Evolutionary conservation across 2,888 invertebrate genomes (phyloP), one percentile per base, ranked within the genome.

Genomic region (Drosophila birchii): DNA sequence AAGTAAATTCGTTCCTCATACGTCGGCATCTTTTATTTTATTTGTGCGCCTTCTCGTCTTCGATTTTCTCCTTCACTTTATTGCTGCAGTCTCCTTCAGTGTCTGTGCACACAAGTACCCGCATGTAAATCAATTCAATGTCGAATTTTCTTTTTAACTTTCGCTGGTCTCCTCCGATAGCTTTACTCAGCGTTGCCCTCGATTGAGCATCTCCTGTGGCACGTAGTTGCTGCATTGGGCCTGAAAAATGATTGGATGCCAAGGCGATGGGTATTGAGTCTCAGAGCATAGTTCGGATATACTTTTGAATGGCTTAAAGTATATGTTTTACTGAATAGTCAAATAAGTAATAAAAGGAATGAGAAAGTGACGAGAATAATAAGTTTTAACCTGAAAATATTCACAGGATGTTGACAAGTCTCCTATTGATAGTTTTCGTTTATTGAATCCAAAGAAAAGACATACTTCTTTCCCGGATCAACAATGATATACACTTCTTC

Each of bases 101-200:
- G 20, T 23, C 55, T 56, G 41, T 16, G n/a, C 34, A 14, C 38
- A 66, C 77, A 70, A 73, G 69, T 54, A 77, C 71, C 32, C 53
- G 67, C 57, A 76, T 80, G 81, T 70, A 80, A 80, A 80, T 81
- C 79, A 76, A 78, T 78, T 81, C 79, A 70, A 75, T 26, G 45
- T 49, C 29, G 53, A 64, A 72, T 70, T 61, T 61, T 51, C 45
- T 61, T 64, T 43, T 64, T 26, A 47, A 64, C 41, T 60, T 64
- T 64, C 39, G 41, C 47, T 61, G 34, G 23, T 8, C 61, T 56
- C 29, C 44, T 56, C 26, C 26, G 26, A 38, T 20, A n/a, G 54
- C 54, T 39, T 54, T 54, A 12, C 26, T 14, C 23, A 23, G 36
- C 47, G 47, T 6, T 18, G 57, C n/a, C 47, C 23, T 47, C 47